Evolutionary conservation across 1,140 invertebrate species (phyloP).

Genomic region (Ceratina calcarata): DNA sequence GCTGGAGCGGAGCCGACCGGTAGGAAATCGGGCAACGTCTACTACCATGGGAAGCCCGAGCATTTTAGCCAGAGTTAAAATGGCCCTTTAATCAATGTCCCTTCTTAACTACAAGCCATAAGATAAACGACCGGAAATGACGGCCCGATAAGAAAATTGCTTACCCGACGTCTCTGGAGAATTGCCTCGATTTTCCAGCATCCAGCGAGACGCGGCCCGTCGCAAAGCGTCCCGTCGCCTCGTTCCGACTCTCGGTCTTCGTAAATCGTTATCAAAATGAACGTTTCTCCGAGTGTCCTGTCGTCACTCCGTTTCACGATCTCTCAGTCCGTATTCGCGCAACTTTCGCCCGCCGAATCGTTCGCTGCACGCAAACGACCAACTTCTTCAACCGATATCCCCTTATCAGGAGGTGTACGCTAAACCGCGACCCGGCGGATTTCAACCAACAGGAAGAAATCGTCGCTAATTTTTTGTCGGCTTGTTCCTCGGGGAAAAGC

Average conservation of each 20-base stretch:
- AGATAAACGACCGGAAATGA: conserved; percentile 80
- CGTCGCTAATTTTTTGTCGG: background rate
- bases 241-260: conserved; percentile 7
- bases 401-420: background rate
- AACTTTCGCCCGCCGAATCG: background rate
- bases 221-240: background rate
- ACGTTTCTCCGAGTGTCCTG: conserved; percentile 43
- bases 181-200: conserved; percentile 66
- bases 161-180: conserved; percentile 67
- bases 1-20: background rate
- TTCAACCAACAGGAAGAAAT: background rate
- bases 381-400: background rate
- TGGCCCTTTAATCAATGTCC: conserved; percentile 78
- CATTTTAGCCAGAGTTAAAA: conserved; percentile 75
- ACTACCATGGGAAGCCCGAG: conserved; percentile 29
- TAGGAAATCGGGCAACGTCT: conserved; percentile 25
- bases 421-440: background rate
- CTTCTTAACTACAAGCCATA: conserved; percentile 73
- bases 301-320: conserved; percentile 30
- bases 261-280: conserved; percentile 65
- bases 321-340: background rate
- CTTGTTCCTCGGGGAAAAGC: background rate
- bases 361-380: conserved; percentile 26
- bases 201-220: conserved; percentile 48
- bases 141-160: conserved; percentile 78